These are phyloP conservation scores for Anthoscopus minutus DNA, from an alignment of 2,113 vertebrate species.

Conservation along the genomic window DNA sequence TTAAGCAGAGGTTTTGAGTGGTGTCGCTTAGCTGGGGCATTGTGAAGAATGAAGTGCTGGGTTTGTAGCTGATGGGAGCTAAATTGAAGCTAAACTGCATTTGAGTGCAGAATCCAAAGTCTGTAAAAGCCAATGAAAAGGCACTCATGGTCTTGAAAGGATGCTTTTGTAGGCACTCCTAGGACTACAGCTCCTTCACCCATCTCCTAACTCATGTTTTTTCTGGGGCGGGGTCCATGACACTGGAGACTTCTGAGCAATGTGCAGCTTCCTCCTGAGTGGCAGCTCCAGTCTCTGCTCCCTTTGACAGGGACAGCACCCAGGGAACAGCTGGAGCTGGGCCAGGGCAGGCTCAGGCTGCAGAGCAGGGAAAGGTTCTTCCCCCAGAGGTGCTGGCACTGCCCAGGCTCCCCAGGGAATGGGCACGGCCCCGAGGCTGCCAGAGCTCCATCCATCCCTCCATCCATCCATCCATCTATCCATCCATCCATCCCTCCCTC, in stretches of 20 bases:
- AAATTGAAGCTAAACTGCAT: background rate
- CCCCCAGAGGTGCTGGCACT: too few relatives aligned
- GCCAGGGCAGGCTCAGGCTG: too few relatives aligned
- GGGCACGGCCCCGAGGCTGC: background rate
- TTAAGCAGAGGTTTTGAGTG: background rate
- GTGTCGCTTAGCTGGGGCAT: background rate
- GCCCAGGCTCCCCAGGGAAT: background rate
- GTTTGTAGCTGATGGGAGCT: background rate
- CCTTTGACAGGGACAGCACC: accelerated
- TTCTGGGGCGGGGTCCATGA: background rate
- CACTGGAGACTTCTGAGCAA: background rate
- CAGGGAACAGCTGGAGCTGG: background rate
- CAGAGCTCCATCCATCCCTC: background rate
- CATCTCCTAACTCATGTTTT: background rate
- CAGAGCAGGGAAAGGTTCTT: too few relatives aligned
- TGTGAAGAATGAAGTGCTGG: background rate
- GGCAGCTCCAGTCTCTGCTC: accelerated
- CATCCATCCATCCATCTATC: background rate
- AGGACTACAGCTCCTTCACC: background rate
- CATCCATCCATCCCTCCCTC: background rate
- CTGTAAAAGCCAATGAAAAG: background rate
- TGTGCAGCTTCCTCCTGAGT: background rate
- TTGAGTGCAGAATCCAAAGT: background rate
- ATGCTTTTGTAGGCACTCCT: background rate
- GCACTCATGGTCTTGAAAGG: background rate